phyloP scores from a whole-genome alignment of 2,113 vertebrate genomes.

The Macquaria australasica region DNA sequence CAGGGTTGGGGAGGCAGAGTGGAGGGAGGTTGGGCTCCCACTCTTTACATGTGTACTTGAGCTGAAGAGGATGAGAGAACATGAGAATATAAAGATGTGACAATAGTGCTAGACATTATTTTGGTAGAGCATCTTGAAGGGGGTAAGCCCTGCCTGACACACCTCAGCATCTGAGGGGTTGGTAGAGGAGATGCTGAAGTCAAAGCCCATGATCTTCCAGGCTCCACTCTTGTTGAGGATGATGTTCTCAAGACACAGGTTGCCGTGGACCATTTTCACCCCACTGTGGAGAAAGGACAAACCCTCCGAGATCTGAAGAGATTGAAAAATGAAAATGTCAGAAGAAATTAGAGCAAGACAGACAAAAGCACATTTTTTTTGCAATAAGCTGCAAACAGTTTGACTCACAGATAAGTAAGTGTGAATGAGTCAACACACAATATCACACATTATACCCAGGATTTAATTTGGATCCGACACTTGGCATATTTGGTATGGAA shows the following conservation, averaged over 20 bases:
- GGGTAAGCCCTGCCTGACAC: not conserved
- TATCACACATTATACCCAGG: too few species aligned
- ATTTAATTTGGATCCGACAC: too few species aligned
- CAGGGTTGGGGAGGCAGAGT: constrained; percentile 96
- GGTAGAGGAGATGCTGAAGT: constrained; percentile 94
- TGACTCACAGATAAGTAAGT: not conserved
- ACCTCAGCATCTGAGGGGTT: constrained; percentile 97
- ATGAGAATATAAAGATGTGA: not conserved
- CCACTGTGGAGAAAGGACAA: constrained; percentile 97
- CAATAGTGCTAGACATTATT: not conserved
- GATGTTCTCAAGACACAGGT: constrained; percentile 94
- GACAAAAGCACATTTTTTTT: not conserved
- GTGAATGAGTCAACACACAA: not conserved
- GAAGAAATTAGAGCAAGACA: not conserved
- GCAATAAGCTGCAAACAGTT: too few species aligned
- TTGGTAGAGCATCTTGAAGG: not conserved
- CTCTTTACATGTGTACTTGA: constrained; percentile 95
- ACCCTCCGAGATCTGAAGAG: constrained; percentile 93
- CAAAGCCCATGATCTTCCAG: constrained; percentile 99
- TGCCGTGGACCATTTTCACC: constrained; percentile 99
- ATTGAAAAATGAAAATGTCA: not conserved
- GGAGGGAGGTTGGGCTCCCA: constrained; percentile 98
- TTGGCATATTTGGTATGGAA: not conserved
- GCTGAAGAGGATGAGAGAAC: constrained; percentile 75
- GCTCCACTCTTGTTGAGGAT: constrained; percentile 98